Conservation (phyloP, 2,888 invertebrate genomes). For the Acanthacorydalis orientalis region DNA sequence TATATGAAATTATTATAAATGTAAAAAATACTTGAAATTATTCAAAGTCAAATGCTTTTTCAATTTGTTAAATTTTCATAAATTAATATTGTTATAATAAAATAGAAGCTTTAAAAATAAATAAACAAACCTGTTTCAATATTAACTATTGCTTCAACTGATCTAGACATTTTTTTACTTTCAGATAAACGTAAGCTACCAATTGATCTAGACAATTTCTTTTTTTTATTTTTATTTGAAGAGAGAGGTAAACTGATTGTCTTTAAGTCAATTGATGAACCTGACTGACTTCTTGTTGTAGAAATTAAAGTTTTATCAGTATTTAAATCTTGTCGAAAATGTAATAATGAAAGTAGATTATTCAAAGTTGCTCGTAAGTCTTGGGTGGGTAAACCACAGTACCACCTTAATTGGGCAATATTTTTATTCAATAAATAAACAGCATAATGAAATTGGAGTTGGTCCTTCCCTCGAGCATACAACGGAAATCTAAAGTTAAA, state of each 20-base stretch:
- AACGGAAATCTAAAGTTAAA: constrained; percentile 62
- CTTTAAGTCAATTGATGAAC: not conserved
- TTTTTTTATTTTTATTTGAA: not conserved
- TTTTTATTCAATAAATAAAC: constrained; percentile 88
- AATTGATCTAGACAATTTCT: not conserved
- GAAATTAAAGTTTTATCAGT: not conserved
- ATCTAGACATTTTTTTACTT: not conserved
- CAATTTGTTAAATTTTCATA: too few relatives aligned
- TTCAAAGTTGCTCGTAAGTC: constrained; percentile 63
- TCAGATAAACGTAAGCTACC: not conserved
- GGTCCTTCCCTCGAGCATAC: constrained; percentile 61
- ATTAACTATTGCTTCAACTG: not conserved
- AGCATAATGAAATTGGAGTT: constrained; percentile 70
- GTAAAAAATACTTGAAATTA: too few relatives aligned
- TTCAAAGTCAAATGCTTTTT: too few relatives aligned
- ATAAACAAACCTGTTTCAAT: not conserved
- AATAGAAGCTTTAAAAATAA: too few relatives aligned
- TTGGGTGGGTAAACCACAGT: constrained; percentile 50
- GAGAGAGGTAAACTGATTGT: not conserved
- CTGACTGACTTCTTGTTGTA: constrained; percentile 5
- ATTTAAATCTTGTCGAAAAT: constrained; percentile 8
- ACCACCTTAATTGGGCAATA: constrained; percentile 75
- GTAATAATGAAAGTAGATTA: constrained; percentile 37
- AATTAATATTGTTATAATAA: too few relatives aligned
- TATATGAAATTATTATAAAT: too few relatives aligned